Evolutionary conservation across 2,797 vertebrate genomes (phyloP), one percentile per base, ranked within the genome.

Genomic region (Lateolabrax maculatus): DNA sequence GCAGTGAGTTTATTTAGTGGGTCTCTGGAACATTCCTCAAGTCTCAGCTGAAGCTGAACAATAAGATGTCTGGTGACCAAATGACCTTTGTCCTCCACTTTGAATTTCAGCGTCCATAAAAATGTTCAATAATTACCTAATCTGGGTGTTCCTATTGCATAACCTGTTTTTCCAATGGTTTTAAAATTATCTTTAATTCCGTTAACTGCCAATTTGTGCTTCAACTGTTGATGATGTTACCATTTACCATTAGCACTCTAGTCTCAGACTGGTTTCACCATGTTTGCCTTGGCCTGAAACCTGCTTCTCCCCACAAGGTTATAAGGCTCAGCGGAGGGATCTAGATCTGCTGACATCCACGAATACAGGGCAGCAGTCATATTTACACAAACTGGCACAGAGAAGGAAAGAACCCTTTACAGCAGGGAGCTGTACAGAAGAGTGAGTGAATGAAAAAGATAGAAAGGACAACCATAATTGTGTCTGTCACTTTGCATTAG

Each of bases 401-500:
- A 79, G 67, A 72, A 60, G 70, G 37, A 86, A 67, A 81, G 74
- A 75, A 79, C 34, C 66, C 76, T 77, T 83, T 74, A 83, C 62
- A 76, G 60, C 75, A 81, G 44, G 70, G 51, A 82, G 72, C 48
- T 76, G 48, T n/a, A 94, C 92, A 94, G 94, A 81, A 53, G 67
- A 78, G 37, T 27, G 68, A 84, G 56, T 56, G 53, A 84, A 81
- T 64, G 66, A 81, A 84, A 81, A 79, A 68, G 43, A 81, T 29
- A 95, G 87, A 96, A 93, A 95, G 94, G 94, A 96, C 94, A 93
- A 94, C 95, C 94, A 95, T 97, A 96, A 97, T 97, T 97, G 95
- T 96, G 93, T 95, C 96, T 97, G 96, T 97, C 96, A 96, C 94
- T 96, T 96, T 94, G 93, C 91, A 96, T 97, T 96, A 97, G 93